Percentiles rank a stretch among this genome's conserved stretches.
phyloP scores from a whole-genome alignment of 2,797 vertebrate species.

The Peromyscus attwateri region DNA sequence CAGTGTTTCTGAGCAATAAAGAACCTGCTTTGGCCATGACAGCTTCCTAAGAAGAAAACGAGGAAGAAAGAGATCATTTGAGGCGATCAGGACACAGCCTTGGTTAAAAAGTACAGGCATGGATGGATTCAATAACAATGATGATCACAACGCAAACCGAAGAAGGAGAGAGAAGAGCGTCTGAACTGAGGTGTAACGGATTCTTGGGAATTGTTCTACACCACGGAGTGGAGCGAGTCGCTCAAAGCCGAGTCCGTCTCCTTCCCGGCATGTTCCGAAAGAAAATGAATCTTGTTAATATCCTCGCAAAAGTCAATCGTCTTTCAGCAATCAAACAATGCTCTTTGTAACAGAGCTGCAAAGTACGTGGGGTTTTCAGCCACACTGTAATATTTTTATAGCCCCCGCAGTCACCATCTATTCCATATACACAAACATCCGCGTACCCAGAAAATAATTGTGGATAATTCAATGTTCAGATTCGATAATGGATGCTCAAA shows the following conservation, averaged over 20 bases:
- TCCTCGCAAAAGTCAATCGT: conserved; percentile 73
- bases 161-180: background rate
- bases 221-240: conserved; percentile 67
- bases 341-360: conserved; percentile 78
- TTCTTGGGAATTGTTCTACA: conserved; percentile 70
- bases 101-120: conserved; percentile 50
- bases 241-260: conserved; percentile 70
- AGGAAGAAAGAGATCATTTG: background rate
- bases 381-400: conserved; percentile 85
- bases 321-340: conserved; percentile 73
- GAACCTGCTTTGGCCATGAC: background rate
- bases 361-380: conserved; percentile 84
- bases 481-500: conserved; percentile 99
- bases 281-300: conserved; percentile 80
- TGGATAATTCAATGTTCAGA: conserved; percentile 98
- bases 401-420: conserved; percentile 86
- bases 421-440: conserved; percentile 94
- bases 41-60: conserved; percentile 33
- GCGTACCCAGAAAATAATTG: conserved; percentile 98
- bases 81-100: conserved; percentile 34
- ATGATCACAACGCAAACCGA: conserved; percentile 53
- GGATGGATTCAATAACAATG: conserved; percentile 49
- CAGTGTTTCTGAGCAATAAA: conserved; percentile 61
- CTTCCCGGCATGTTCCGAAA: conserved; percentile 72
- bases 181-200: conserved; percentile 47